Conservation (phyloP, 2,888 invertebrate species). For the Scaeva pyrastri region DNA sequence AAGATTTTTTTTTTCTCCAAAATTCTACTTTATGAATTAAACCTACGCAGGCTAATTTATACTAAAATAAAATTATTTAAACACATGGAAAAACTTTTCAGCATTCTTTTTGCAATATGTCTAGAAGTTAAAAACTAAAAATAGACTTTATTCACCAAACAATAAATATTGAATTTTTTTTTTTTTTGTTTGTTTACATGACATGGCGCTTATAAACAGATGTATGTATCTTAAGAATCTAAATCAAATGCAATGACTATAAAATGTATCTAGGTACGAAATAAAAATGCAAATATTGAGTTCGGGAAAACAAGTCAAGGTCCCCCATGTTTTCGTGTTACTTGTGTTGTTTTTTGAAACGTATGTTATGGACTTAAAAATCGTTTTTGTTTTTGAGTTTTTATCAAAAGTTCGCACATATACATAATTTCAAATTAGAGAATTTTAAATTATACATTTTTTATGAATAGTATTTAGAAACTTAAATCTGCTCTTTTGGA, state of each 20-base stretch:
- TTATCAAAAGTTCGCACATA: too few relatives aligned
- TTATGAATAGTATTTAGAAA: too few relatives aligned
- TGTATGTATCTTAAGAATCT: not conserved
- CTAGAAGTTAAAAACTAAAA: slow-evolving; percentile 1
- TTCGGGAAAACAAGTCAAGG: not conserved
- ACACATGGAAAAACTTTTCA: too few relatives aligned
- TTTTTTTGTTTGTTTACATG: not conserved
- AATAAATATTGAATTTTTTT: not conserved
- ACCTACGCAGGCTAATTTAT: too few relatives aligned
- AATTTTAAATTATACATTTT: too few relatives aligned
- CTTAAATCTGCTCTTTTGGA: too few relatives aligned
- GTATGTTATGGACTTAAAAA: not conserved
- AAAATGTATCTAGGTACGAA: not conserved
- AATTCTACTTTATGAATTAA: too few relatives aligned
- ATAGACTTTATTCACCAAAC: not conserved
- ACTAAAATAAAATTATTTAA: too few relatives aligned
- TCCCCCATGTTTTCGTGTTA: not conserved
- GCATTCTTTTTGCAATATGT: not conserved
- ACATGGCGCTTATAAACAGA: too few relatives aligned
- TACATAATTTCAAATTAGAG: too few relatives aligned
- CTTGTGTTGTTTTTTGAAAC: not conserved
- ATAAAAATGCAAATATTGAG: not conserved
- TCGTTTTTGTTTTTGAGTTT: too few relatives aligned
- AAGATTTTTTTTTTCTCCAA: too few relatives aligned
- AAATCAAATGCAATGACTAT: not conserved